Conservation (phyloP, 2,113 vertebrate species). For the Ictalurus furcatus region DNA sequence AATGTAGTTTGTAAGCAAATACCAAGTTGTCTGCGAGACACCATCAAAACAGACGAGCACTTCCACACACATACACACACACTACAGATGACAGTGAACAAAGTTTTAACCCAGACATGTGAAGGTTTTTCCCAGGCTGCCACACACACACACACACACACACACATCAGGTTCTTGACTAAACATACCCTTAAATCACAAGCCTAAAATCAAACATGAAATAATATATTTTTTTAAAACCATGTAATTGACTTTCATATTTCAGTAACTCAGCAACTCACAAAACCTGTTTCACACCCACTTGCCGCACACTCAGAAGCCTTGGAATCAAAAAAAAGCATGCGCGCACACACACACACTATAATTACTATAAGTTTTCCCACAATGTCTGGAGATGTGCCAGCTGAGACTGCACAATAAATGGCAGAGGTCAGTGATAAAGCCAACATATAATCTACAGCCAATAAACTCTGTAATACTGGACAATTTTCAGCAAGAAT, state of each 20-base stretch:
- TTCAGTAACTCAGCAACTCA: slow-evolving; percentile 21
- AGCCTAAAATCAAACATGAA: not conserved
- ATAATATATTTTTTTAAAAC: not conserved
- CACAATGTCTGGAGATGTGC: not conserved
- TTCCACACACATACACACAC: not conserved
- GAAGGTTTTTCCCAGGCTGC: not conserved
- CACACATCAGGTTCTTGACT: not conserved
- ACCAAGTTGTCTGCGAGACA: not conserved
- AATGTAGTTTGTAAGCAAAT: not conserved
- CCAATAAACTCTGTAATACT: slow-evolving; percentile 1
- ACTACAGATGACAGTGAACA: not conserved
- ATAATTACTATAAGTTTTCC: not conserved
- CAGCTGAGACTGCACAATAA: slow-evolving; percentile 5
- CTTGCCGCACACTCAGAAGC: not conserved
- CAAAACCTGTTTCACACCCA: not conserved
- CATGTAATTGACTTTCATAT: not conserved
- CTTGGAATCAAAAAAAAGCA: slow-evolving; percentile 1
- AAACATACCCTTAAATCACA: not conserved
- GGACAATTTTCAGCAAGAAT: not conserved
- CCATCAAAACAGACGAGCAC: not conserved
- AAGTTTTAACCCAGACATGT: not conserved
- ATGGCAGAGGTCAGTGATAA: slow-evolving; percentile 6
- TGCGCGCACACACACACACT: not conserved
- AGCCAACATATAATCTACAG: not conserved
- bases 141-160: not conserved